phyloP scores from a whole-genome alignment of 1,140 invertebrate species.

The Microplitis mediator region DNA sequence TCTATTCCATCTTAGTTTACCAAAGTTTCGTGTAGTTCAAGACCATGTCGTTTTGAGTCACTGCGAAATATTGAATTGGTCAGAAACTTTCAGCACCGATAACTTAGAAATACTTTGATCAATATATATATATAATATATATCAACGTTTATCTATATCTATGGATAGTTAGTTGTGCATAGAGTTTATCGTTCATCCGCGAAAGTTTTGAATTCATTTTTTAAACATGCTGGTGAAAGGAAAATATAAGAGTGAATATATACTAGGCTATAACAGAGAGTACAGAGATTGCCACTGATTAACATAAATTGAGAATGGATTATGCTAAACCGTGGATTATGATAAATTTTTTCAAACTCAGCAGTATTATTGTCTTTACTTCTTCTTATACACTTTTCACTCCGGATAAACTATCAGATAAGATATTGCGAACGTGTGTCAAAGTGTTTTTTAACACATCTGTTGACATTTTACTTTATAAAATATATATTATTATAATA shows the following conservation, averaged over 20 bases:
- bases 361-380: background rate
- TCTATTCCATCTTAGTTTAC: background rate
- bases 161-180: too few relatives aligned
- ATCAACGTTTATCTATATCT: too few relatives aligned
- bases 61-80: conserved; percentile 17
- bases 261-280: background rate
- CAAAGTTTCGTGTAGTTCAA: background rate
- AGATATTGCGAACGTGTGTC: background rate
- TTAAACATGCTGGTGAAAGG: background rate
- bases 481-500: too few relatives aligned
- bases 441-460: background rate
- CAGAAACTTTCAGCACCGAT: background rate
- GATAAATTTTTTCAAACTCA: conserved; percentile 5
- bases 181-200: too few relatives aligned
- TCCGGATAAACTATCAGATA: background rate
- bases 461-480: background rate
- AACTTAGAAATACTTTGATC: conserved; percentile 1
- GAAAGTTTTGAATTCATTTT: background rate
- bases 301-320: conserved; percentile 15
- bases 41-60: background rate
- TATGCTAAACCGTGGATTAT: conserved; percentile 2
- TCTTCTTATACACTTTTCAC: background rate
- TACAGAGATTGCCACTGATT: conserved; percentile 7
- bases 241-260: background rate
- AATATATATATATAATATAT: background rate